Evolutionary conservation across 2,113 vertebrate genomes (phyloP).

Genomic region (Acanthisitta chloris): DNA sequence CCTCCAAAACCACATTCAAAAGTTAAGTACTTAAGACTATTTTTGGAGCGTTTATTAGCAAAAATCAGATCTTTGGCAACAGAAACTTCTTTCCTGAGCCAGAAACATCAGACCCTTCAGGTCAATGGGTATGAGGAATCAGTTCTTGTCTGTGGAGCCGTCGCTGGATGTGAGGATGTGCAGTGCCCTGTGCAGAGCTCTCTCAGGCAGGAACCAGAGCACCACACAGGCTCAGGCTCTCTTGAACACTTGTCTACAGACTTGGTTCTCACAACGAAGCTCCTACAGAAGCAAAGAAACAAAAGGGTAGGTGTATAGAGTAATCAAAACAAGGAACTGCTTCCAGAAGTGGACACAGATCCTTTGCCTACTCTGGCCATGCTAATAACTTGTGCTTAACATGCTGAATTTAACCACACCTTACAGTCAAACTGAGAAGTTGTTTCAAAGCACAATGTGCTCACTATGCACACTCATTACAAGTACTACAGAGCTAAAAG

Average conservation of each 20-base stretch:
- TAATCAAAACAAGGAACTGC: neutral
- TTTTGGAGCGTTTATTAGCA: conserved; percentile 34
- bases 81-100: neutral
- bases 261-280: conserved; percentile 82
- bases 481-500: neutral
- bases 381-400: neutral
- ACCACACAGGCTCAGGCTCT: conserved; percentile 28
- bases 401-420: neutral
- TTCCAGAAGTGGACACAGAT: neutral
- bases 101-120: neutral
- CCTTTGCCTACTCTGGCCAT: neutral
- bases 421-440: neutral
- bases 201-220: neutral
- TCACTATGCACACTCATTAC: neutral
- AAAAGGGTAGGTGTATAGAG: neutral
- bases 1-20: neutral
- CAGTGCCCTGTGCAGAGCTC: neutral
- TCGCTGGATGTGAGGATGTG: neutral
- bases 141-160: neutral
- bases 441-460: neutral
- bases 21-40: neutral
- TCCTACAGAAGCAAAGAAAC: conserved; percentile 67
- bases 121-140: neutral
- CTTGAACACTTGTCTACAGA: conserved; percentile 85
- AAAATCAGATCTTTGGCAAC: neutral